phyloP scores from a whole-genome alignment of 2,888 invertebrate species.

The Dione juno region DNA sequence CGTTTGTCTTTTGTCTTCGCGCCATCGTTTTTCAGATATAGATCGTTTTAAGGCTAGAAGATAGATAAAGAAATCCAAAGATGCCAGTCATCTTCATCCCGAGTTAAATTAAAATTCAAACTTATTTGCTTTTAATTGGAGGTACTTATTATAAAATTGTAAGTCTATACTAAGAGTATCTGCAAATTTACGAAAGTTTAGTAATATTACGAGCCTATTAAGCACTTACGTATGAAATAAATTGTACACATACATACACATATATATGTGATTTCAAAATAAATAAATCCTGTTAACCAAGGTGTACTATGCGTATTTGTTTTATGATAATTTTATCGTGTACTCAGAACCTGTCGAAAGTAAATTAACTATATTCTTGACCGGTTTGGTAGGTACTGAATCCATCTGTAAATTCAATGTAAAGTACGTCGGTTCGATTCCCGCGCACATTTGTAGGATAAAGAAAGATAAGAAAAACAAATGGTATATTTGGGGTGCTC shows the following conservation, averaged over 20 bases:
- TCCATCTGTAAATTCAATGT: no score
- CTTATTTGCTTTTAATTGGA: no score
- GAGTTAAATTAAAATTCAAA: no score
- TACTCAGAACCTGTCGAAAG: slow-evolving; percentile 5
- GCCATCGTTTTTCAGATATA: no score
- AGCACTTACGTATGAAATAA: neutral
- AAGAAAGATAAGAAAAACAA: neutral
- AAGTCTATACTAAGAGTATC: neutral
- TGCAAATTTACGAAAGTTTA: neutral
- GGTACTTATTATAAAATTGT: neutral
- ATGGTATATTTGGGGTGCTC: neutral
- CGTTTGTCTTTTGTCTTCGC: no score
- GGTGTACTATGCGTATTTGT: neutral
- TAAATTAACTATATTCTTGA: neutral
- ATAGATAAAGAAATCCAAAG: no score
- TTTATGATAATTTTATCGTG: neutral
- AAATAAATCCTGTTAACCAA: neutral
- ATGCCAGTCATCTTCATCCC: no score
- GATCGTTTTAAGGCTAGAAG: no score
- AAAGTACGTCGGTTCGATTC: neutral
- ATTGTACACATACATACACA: neutral
- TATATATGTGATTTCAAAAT: slow-evolving; percentile 5
- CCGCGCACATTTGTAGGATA: no score
- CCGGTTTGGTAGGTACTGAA: no score
- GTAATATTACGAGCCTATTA: slow-evolving; percentile 2